phyloP scores from a whole-genome alignment of 2,113 vertebrate species.

The Anarhynchus alexandrinus region DNA sequence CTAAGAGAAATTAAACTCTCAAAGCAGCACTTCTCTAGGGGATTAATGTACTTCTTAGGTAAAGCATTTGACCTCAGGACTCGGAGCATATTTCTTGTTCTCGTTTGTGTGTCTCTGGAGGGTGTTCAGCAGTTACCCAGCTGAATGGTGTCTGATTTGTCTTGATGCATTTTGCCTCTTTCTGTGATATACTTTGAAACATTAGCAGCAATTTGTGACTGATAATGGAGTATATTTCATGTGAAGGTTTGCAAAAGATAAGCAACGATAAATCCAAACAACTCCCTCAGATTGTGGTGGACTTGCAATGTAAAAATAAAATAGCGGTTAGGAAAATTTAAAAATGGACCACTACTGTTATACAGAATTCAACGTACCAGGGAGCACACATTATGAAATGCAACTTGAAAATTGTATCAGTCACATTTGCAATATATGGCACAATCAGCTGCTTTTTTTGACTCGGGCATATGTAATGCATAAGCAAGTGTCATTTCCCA shows the following conservation, averaged over 20 bases:
- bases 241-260: not conserved
- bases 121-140: not conserved
- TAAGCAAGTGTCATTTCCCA: not conserved
- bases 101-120: not conserved
- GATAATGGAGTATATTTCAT: not conserved
- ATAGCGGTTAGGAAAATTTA: not conserved
- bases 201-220: not conserved
- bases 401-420: not conserved
- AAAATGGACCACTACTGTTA: not conserved
- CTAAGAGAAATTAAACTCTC: conserved; percentile 21
- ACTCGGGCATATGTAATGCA: not conserved
- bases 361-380: not conserved
- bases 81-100: conserved; percentile 1
- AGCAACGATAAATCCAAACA: not conserved
- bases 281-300: not conserved
- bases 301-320: not conserved
- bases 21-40: not conserved
- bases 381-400: not conserved
- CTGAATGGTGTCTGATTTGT: not conserved
- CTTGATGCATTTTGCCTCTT: not conserved
- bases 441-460: not conserved
- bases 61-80: conserved; percentile 33
- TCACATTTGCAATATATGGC: not conserved
- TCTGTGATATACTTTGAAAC: not conserved
- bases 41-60: conserved; percentile 24